Base-by-base conservation (phyloP, 2,113 vertebrate genomes). In the Dinomys branickii region DNA sequence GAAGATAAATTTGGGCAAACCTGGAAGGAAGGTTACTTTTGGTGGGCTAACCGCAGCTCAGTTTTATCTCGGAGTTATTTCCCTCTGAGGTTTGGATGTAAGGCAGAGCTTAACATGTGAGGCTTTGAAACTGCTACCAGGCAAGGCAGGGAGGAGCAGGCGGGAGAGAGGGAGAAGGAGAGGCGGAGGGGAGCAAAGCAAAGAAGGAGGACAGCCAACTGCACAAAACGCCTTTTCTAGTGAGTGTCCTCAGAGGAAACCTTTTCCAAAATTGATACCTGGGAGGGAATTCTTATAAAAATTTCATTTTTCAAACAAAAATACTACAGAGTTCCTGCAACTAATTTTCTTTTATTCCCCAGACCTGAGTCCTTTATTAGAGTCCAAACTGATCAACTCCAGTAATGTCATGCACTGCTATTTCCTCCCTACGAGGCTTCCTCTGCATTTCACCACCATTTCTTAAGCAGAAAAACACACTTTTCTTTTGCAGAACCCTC, bases 141-240 rank as follows among this genome's bases (percentile, higher is more conserved):
- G 52, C 83, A 75, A 85, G 19, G 14, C 81, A 54, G 41, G 14
- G 20, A 54, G 13, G 80, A 47, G 24, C 0, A 58, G 4, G 7
- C 1, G 17, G 19, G 38, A 0, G 17, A 2, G 5, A 77, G 0
- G 1, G 2, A 30, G 20, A 12, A 28, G 33, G 11, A 7, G 2
- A 69, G 7, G 3, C 3, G 33, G 26, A 6, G 12, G 52, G 1
- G 12, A 54, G 78, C 0, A 28, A 52, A 69, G n/a, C 4, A 28
- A 50, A 38, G 3, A 22, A 16, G 19, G 2, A 59, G 11, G 28
- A 16, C 3, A 8, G 26, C 10, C 4, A 30, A 7, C 14, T 33
- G 5, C 33, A 94, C 6, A 2, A 26, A n/a, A 71, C 28, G n/a
- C 1, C 26, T 24, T 71, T 81, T 80, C 17, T 14, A 30, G 1